Conservation (phyloP, 1,140 invertebrate genomes). For the Papilio helenus region DNA sequence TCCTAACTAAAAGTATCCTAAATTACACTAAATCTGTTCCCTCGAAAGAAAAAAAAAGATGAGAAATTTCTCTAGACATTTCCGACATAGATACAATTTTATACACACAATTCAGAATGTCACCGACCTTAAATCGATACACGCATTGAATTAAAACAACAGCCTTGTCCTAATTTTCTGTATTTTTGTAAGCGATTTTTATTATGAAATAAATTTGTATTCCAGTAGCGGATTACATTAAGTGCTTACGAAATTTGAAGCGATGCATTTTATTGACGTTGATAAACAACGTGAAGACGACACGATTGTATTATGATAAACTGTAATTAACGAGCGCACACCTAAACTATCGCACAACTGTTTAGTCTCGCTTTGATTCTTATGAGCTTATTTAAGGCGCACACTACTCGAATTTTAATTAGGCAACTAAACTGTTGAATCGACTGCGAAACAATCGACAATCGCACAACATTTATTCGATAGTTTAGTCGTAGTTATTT, state of each 20-base stretch:
- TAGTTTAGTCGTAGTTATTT: no score
- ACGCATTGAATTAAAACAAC: constrained; percentile 43
- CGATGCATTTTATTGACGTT: not conserved
- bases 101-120: not conserved
- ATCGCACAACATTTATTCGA: no score
- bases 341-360: no score
- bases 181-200: constrained; percentile 46
- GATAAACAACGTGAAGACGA: not conserved
- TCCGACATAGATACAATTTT: not conserved
- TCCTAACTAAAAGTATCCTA: no score
- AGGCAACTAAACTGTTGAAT: no score
- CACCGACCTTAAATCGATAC: constrained; percentile 10
- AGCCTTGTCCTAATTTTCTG: constrained; percentile 47
- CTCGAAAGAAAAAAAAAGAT: not conserved
- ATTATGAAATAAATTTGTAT: constrained; percentile 49
- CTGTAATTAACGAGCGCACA: not conserved
- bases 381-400: no score
- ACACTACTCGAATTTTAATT: no score
- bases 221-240: constrained; percentile 41
- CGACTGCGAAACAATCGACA: no score
- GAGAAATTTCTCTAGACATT: no score
- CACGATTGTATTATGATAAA: not conserved
- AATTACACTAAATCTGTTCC: not conserved
- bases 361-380: no score
- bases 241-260: constrained; percentile 26